These are phyloP conservation scores for Rhagophthalmus giganteus DNA, from an alignment of 2,888 invertebrate genomes.

Conservation along the genomic window DNA sequence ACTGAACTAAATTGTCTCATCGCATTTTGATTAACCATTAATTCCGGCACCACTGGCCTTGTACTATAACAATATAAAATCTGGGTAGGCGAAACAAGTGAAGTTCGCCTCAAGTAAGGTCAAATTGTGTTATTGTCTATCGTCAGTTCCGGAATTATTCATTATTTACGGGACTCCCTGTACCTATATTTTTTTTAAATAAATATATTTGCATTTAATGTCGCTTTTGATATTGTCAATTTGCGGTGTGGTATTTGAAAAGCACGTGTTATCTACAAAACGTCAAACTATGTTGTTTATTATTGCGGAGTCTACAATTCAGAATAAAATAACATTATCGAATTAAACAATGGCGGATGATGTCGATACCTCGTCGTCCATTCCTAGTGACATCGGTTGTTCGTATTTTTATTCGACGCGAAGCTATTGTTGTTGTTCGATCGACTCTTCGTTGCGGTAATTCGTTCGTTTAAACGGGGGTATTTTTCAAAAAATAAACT, in stretches of 20 bases:
- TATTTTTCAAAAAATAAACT: conserved; percentile 1
- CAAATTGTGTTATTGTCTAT: too few species aligned
- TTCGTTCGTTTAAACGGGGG: neutral
- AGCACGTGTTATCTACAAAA: conserved; percentile 22
- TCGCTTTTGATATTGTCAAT: conserved; percentile 16
- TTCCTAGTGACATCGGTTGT: conserved; percentile 20
- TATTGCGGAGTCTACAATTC: conserved; percentile 26
- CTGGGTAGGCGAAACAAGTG: too few species aligned
- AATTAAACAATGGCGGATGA: conserved; percentile 23
- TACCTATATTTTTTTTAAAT: too few species aligned
- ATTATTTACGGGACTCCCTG: too few species aligned
- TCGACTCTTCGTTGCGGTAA: neutral
- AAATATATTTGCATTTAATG: too few species aligned
- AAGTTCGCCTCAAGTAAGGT: too few species aligned
- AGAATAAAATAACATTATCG: conserved; percentile 31
- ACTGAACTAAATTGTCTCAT: too few species aligned
- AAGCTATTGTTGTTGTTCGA: conserved; percentile 1
- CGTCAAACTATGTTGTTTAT: conserved; percentile 30
- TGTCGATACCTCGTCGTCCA: conserved; percentile 27
- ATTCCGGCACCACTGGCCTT: too few species aligned
- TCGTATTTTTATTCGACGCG: conserved; percentile 8
- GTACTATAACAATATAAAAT: too few species aligned
- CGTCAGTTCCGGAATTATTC: too few species aligned
- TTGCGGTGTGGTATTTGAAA: conserved; percentile 18
- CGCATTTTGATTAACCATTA: too few species aligned